Base-by-base conservation (phyloP, 2,797 vertebrate genomes). In the Manis javanica region DNA sequence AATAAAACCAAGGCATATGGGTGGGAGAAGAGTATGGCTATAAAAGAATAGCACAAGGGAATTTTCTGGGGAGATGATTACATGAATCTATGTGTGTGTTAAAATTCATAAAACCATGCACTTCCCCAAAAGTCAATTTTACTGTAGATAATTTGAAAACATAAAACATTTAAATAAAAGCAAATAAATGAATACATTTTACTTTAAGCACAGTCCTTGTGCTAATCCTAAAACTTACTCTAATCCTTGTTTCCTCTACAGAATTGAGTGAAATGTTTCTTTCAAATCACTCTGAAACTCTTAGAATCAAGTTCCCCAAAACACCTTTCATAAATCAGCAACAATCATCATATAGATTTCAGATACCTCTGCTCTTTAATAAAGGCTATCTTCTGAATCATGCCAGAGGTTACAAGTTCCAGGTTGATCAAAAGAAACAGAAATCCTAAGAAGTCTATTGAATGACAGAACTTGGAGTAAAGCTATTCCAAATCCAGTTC, bases 361-460 rank as follows among this genome's bases (percentile, higher is more conserved):
- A 93, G 34, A 87, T 34, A 94, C 57, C 23, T 86, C 42, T 75
- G 57, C 53, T 87, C 69, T 90, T 79, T 63, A 71, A 69, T 85
- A 81, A 78, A 81, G 24, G 19, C 7, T 90, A 42, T 71, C 75
- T 89, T 91, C 69, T 87, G 49, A 93, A 97, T 90, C 42, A 59
- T 90, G 23, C 23, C 78, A 75, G 37, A 78, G 21, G 29, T 95
- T 87, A 72, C 37, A 64, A 82, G 82, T 96, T 29, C 24, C 46
- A 96, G 91, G 49, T 13, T 64, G 13, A 74, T 59, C 18, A 86
- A 94, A 93, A 53, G 51, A 88, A 95, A 82, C 11, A n/a, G 34
- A 89, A 82, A 46, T 42, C 92, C 26, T 92, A 82, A 96, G 66
- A 96, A 94, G 34, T 71, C 72, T 96, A 63, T 88, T 83, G 69